A percentile compares a stretch with the other conserved stretches of the same genome.
These are phyloP conservation scores for Falco naumanni DNA, from an alignment of 2,797 vertebrate species.

Conservation along the genomic window DNA sequence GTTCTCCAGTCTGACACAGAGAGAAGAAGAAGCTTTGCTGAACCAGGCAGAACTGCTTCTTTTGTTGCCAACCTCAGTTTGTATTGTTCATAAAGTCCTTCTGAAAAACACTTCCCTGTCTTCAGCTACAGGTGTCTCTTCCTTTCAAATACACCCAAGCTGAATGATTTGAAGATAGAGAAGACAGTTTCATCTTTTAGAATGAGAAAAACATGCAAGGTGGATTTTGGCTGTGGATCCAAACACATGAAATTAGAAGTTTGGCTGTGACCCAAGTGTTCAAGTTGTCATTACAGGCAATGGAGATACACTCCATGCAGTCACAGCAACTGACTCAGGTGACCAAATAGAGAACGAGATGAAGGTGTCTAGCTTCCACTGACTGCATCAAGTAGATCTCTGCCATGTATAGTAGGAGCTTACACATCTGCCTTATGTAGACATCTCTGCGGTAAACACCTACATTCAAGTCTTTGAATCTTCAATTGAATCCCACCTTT, in stretches of 20 bases:
- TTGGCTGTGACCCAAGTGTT: neutral
- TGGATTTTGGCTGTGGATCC: neutral
- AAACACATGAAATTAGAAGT: neutral
- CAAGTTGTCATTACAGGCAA: neutral
- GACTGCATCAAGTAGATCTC: neutral
- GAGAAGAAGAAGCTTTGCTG: neutral
- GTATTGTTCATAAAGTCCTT: neutral
- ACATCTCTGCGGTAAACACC: neutral
- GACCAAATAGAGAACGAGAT: neutral
- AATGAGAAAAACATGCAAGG: neutral
- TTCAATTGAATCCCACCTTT: neutral
- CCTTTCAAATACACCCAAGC: neutral
- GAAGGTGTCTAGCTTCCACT: neutral
- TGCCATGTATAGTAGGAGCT: neutral
- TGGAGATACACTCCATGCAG: neutral
- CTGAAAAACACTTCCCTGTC: neutral
- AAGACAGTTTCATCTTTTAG: neutral
- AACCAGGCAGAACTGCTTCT: neutral
- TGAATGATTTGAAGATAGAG: neutral
- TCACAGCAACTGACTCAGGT: neutral
- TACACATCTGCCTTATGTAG: neutral
- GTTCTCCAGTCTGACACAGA: neutral
- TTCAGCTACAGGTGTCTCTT: neutral
- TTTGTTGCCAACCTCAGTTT: neutral
- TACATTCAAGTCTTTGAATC: neutral